Percentiles rank a stretch among this genome's conserved stretches.
phyloP scores from a whole-genome alignment of 2,888 invertebrate species.

The Sicus ferrugineus region DNA sequence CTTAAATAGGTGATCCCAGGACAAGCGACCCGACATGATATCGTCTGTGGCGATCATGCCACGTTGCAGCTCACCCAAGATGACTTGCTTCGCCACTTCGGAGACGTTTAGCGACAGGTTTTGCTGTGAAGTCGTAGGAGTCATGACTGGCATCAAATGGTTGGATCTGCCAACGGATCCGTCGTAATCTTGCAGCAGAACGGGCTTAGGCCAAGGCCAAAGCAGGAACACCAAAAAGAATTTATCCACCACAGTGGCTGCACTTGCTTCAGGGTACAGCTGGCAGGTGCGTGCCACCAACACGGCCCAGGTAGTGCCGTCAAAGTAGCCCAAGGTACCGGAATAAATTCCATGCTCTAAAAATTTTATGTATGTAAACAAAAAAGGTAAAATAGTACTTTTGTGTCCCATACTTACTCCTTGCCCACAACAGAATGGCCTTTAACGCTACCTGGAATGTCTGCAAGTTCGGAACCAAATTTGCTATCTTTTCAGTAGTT shows the following conservation, averaged over 20 bases:
- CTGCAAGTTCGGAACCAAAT: slow-evolving; percentile 89
- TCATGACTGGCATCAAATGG: slow-evolving; percentile 97
- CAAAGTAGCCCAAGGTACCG: slow-evolving; percentile 92
- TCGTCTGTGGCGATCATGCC: slow-evolving; percentile 76
- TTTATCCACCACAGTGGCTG: slow-evolving; percentile 90
- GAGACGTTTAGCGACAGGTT: slow-evolving; percentile 98
- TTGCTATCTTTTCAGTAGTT: slow-evolving; percentile 94
- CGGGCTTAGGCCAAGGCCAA: slow-evolving; percentile 98
- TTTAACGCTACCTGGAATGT: slow-evolving; percentile 88
- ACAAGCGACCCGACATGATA: slow-evolving; percentile 79
- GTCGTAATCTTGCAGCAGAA: slow-evolving; percentile 78
- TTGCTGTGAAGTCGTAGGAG: slow-evolving; percentile 97
- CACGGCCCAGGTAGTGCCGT: slow-evolving; percentile 98
- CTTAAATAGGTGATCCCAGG: slow-evolving; percentile 90
- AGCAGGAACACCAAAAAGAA: slow-evolving; percentile 96
- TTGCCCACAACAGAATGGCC: slow-evolving; percentile 97
- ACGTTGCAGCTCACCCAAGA: slow-evolving; percentile 85
- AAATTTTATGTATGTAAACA: too few species aligned
- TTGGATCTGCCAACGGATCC: slow-evolving; percentile 74
- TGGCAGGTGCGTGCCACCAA: slow-evolving; percentile 95
- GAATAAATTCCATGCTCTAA: slow-evolving; percentile 92
- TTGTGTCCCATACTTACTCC: slow-evolving; percentile 73
- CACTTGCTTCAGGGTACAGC: slow-evolving; percentile 91
- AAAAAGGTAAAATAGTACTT: not conserved
- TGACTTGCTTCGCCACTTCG: slow-evolving; percentile 84